These are phyloP conservation scores for Teleogryllus oceanicus DNA, from an alignment of 2,888 invertebrate species.

Conservation along the genomic window DNA sequence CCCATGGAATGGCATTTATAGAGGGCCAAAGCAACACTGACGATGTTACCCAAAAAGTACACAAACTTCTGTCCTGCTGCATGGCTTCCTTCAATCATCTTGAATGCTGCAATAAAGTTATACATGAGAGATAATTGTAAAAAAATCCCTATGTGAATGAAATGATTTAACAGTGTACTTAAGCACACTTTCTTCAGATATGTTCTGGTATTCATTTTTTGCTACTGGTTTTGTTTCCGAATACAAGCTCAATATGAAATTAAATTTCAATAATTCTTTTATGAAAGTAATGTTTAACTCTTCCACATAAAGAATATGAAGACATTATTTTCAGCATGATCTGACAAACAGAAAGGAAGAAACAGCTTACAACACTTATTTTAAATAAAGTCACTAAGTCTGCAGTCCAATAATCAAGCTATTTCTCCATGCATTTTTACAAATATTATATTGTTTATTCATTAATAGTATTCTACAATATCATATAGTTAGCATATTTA, in stretches of 20 bases:
- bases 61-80: slow-evolving; percentile 88
- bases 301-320: too few species aligned
- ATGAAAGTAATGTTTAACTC: too few species aligned
- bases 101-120: slow-evolving; percentile 61
- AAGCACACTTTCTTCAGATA: background rate
- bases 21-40: slow-evolving; percentile 84
- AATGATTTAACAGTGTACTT: slow-evolving; percentile 9
- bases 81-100: slow-evolving; percentile 90
- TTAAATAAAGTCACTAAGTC: too few species aligned
- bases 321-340: too few species aligned
- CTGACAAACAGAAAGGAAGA: too few species aligned
- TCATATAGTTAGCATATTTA: too few species aligned
- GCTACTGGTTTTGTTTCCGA: background rate
- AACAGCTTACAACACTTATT: too few species aligned
- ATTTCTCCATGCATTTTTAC: too few species aligned
- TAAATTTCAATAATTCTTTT: too few species aligned
- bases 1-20: slow-evolving; percentile 99
- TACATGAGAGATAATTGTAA: background rate
- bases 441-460: too few species aligned
- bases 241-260: background rate
- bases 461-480: too few species aligned
- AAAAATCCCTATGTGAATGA: background rate
- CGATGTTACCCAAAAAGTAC: slow-evolving; percentile 88
- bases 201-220: background rate
- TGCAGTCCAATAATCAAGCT: too few species aligned